Evolutionary conservation across 2,888 invertebrate species (phyloP), one percentile per base, ranked within the genome.

Genomic region (Chaetogeoica ovagalla): DNA sequence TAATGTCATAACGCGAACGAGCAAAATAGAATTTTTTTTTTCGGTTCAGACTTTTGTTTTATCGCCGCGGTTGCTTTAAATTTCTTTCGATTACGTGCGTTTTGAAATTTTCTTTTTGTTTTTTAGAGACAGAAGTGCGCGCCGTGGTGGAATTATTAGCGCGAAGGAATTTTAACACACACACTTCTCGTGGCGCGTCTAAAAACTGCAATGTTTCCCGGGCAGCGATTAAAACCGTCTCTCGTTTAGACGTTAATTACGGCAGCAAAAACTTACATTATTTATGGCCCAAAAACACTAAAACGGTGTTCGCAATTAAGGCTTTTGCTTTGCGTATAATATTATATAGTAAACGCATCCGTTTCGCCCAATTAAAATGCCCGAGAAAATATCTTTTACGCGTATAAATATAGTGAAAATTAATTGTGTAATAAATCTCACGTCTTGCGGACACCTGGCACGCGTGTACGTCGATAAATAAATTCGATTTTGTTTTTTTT

Each of bases 271-370:
- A 79, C 70, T 79, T 63, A 19, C 70, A 71, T 79, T 70, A 62
- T 79, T 79, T 79, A 79, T 71, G 60, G 39, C 19, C 63, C n/a
- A 79, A 79, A n/a, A 77, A 79, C 55, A 70, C 77, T 52, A 70
- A 70, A 79, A 43, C 55, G 77, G 62, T 70, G 70, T 79, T 70
- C 77, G 70, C 70, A 79, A 79, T 79, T 79, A 79, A 79, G 77
- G 77, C 52, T 71, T 70, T 79, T 55, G 70, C 77, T 62, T 30
- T 30, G 4, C 4, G 4, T 30, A 30, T 30, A 30, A 30, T 30
- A 30, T 30, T 70, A 79, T 52, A 15, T 55, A 63, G 52, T 70
- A 62, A 52, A 30, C 30, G 77, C 23, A 63, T 79, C 77, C 63
- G 52, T 79, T 79, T 79, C 62, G 39, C 70, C 77, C 77, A 79